A percentile compares a stretch with the other conserved stretches of the same genome.
These are phyloP conservation scores for Chinchilla lanigera DNA, from an alignment of 2,113 vertebrate genomes.

Conservation along the genomic window DNA sequence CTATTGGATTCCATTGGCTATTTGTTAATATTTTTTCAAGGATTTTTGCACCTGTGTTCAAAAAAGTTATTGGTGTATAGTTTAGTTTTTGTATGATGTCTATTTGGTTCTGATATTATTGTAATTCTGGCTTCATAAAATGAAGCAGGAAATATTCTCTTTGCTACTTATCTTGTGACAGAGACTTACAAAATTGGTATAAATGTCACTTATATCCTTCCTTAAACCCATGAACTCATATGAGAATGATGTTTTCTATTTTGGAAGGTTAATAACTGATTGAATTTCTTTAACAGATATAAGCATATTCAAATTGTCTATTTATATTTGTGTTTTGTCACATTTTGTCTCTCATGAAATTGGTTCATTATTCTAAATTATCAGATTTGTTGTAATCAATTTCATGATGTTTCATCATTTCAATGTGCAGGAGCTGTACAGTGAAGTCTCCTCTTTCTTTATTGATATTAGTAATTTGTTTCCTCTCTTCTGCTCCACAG, in stretches of 20 bases:
- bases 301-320: neutral
- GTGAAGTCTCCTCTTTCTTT: neutral
- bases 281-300: neutral
- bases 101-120: neutral
- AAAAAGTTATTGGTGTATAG: neutral
- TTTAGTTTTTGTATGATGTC: neutral
- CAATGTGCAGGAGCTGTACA: neutral
- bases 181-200: neutral
- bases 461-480: neutral
- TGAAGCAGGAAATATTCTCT: neutral
- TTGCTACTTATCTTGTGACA: neutral
- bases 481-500: neutral
- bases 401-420: neutral
- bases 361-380: neutral
- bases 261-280: neutral
- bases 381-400: neutral
- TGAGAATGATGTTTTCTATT: neutral
- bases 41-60: neutral
- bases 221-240: neutral
- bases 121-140: neutral
- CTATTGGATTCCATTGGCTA: neutral
- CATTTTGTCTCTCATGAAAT: neutral
- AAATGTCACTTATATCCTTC: neutral
- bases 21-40: neutral
- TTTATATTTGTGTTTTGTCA: neutral